These are phyloP conservation scores for Spisula solida DNA, from an alignment of 2,888 invertebrate genomes.

Conservation along the genomic window DNA sequence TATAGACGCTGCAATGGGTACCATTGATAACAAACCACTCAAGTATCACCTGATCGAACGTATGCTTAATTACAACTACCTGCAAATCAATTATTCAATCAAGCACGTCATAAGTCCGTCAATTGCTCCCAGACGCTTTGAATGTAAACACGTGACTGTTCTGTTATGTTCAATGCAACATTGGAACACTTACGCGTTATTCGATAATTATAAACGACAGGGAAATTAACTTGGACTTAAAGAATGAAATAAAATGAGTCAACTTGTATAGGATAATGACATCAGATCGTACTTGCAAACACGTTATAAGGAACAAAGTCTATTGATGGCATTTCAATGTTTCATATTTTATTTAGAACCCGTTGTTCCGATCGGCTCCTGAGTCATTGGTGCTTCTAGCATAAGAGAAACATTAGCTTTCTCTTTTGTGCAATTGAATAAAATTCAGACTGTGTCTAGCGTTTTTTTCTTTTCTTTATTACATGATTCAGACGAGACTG, in stretches of 20 bases:
- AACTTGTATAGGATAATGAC: neutral
- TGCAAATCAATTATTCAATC: constrained; percentile 4
- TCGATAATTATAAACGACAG: neutral
- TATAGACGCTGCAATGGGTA: neutral
- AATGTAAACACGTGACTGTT: neutral
- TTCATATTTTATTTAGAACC: constrained; percentile 17
- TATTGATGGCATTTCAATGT: neutral
- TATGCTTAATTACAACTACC: neutral
- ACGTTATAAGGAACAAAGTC: neutral
- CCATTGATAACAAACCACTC: neutral
- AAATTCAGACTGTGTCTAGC: neutral
- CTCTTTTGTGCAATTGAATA: constrained; percentile 7
- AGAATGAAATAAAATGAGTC: constrained; percentile 28
- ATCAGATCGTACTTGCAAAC: constrained; percentile 15
- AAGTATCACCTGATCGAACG: neutral
- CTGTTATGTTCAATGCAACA: neutral
- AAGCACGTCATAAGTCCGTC: neutral
- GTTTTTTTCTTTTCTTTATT: constrained; percentile 3
- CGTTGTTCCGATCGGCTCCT: neutral
- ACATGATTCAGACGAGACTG: constrained; percentile 9
- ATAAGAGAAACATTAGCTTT: neutral
- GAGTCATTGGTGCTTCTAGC: neutral
- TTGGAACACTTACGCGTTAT: neutral
- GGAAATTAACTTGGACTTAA: neutral
- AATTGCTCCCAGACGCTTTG: neutral